Base-by-base conservation (phyloP, 2,113 vertebrate species). In the Sebastes schlegelii region DNA sequence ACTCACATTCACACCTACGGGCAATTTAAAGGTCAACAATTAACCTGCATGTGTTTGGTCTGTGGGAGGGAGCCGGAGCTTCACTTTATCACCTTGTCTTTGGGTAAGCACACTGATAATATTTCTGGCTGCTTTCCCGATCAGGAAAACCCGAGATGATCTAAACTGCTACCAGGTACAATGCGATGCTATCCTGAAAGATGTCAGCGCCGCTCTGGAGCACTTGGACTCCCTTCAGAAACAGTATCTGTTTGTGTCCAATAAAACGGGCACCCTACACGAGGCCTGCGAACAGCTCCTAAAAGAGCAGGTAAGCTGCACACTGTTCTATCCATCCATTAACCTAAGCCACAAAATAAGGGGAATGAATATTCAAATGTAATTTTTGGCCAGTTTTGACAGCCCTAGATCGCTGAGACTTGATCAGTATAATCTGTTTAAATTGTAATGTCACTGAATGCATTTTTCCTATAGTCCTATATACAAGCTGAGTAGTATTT, bases 201-300 rank as follows among this genome's bases (percentile, higher is more conserved):
- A 99, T 84, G 98, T 99, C 71, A 97, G 96, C 63, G 94, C 90
- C 34, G 98, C 98, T 34, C 96, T 99, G 71, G 95, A 97, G 85
- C 98, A 98, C 70, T 90, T 99, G 94, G 96, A 98, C 71, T 98
- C 98, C 1, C 94, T 99, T 79, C 97, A 99, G 90, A 98, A 98
- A 82, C 98, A 99, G 90, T 99, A 99, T 86, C 95, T 98, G 55
- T 99, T 99, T 94, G 98, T 99, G 77, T 99, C 98, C 75, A 98
- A 97, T 49, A 99, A 99, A 94, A 99, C 98, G 2, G 98, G 98
- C 45, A 96, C 98, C 0, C 92, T 99, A 1, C 98, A 99, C 1
- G 97, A 98, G 88, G 98, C 98, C 85, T 99, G 98, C 87, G 98
- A 99, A 79, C 98, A 99, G 71, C 97, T 99, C 80, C 87, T 99